Conservation (phyloP, 2,888 invertebrate species). For the Synergus umbraculus region DNA sequence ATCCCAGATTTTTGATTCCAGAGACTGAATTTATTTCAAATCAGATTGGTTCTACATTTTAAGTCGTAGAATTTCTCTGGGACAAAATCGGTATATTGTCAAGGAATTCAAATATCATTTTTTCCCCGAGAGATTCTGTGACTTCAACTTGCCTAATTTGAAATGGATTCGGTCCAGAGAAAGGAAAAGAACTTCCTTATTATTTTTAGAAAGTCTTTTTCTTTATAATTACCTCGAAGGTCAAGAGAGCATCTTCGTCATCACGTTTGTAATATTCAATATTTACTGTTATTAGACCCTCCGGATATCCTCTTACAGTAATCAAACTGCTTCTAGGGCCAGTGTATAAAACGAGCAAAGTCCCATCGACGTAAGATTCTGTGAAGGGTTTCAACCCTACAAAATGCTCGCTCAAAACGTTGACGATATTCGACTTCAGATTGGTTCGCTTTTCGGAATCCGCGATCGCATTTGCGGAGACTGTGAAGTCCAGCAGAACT, state of each 20-base stretch:
- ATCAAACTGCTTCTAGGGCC: slow-evolving; percentile 86
- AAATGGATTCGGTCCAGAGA: no score
- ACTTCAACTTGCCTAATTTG: no score
- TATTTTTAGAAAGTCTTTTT: background rate
- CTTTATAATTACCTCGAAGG: slow-evolving; percentile 84
- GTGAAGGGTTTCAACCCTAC: slow-evolving; percentile 84
- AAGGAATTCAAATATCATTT: no score
- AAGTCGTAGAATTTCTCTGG: no score
- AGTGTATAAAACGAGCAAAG: slow-evolving; percentile 84
- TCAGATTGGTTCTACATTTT: no score
- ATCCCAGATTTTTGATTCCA: slow-evolving; percentile 25
- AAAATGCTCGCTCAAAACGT: slow-evolving; percentile 85
- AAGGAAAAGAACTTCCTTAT: background rate
- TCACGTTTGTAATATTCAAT: slow-evolving; percentile 90
- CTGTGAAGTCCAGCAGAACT: slow-evolving; percentile 87
- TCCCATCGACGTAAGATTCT: slow-evolving; percentile 84
- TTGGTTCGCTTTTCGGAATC: slow-evolving; percentile 84
- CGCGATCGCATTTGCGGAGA: slow-evolving; percentile 84
- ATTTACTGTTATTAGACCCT: slow-evolving; percentile 89
- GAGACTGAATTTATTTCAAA: background rate
- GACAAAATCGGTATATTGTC: no score
- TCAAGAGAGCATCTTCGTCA: slow-evolving; percentile 85
- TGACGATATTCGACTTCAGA: slow-evolving; percentile 84
- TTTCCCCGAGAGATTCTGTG: no score
- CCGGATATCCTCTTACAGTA: slow-evolving; percentile 85